phyloP scores from a whole-genome alignment of 1,140 invertebrate genomes.

The Plectrocnemia conspersa region DNA sequence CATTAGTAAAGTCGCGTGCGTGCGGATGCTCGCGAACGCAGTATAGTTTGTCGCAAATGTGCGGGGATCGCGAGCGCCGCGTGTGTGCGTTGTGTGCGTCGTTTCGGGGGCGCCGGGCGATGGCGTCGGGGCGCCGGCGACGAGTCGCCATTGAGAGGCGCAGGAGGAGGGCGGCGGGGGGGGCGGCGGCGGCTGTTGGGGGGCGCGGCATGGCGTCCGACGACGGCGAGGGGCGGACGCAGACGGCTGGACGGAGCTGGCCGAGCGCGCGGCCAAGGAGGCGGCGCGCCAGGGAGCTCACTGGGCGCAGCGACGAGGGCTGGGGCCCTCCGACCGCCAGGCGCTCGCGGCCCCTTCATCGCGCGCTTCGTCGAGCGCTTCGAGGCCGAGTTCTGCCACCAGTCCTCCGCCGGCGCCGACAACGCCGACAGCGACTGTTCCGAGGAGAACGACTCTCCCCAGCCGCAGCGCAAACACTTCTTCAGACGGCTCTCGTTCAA shows the following conservation, averaged over 20 bases:
- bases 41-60: no score
- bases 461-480: conserved; percentile 74
- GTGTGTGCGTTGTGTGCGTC: not conserved
- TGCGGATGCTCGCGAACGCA: no score
- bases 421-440: conserved; percentile 60
- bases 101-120: conserved; percentile 1
- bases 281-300: conserved; percentile 74
- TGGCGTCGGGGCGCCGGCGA: conserved; percentile 7
- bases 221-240: not conserved
- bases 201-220: not conserved
- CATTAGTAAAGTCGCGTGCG: no score
- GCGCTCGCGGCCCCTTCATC: conserved; percentile 76
- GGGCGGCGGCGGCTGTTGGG: not conserved
- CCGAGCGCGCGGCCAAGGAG: no score
- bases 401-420: conserved; percentile 31
- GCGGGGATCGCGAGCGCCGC: no score
- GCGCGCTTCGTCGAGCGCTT: conserved; percentile 80
- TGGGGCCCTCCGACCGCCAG: conserved; percentile 57
- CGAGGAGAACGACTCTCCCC: conserved; percentile 74
- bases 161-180: not conserved
- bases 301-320: conserved; percentile 68
- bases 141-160: not conserved
- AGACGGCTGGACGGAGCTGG: not conserved
- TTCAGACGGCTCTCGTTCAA: conserved; percentile 86
- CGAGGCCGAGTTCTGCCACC: conserved; percentile 65